Evolutionary conservation across 2,113 vertebrate species (phyloP).

Genomic region (Myiozetetes cayanensis): DNA sequence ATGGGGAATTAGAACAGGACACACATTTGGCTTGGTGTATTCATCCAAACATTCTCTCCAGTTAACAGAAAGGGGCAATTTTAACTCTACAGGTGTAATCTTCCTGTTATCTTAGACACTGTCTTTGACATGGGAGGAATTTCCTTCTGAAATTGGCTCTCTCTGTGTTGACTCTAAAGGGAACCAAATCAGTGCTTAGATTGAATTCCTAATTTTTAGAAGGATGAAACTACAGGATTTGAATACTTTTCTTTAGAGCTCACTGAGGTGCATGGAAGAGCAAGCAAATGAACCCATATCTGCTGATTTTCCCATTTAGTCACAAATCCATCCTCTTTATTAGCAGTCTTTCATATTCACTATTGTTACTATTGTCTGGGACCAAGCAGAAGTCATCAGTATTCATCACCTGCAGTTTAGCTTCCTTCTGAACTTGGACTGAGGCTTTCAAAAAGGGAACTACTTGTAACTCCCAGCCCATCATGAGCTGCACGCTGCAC

Average conservation of each 20-base stretch:
- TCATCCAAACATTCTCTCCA: background rate
- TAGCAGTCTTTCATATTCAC: constrained; percentile 25
- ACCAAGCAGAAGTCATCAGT: constrained; percentile 38
- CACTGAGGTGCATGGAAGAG: background rate
- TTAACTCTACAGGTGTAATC: background rate
- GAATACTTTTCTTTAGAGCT: background rate
- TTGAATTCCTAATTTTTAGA: background rate
- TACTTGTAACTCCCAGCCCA: constrained; percentile 45
- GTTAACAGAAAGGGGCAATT: background rate
- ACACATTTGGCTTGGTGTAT: background rate
- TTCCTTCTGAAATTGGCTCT: background rate
- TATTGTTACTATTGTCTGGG: constrained; percentile 45
- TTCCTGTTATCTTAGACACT: background rate
- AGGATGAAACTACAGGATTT: background rate
- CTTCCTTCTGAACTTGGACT: constrained; percentile 47
- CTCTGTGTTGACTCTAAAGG: background rate
- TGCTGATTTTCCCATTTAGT: constrained; percentile 27
- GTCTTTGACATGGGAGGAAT: background rate
- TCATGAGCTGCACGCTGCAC: background rate
- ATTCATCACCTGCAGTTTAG: constrained; percentile 49
- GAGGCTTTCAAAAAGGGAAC: constrained; percentile 28
- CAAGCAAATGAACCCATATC: background rate
- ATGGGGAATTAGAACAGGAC: background rate
- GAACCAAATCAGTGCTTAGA: background rate
- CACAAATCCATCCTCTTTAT: constrained; percentile 40